Evolutionary conservation across 2,888 invertebrate species (phyloP), one percentile per base, ranked within the genome.

Genomic region (Lampropteryx suffumata): DNA sequence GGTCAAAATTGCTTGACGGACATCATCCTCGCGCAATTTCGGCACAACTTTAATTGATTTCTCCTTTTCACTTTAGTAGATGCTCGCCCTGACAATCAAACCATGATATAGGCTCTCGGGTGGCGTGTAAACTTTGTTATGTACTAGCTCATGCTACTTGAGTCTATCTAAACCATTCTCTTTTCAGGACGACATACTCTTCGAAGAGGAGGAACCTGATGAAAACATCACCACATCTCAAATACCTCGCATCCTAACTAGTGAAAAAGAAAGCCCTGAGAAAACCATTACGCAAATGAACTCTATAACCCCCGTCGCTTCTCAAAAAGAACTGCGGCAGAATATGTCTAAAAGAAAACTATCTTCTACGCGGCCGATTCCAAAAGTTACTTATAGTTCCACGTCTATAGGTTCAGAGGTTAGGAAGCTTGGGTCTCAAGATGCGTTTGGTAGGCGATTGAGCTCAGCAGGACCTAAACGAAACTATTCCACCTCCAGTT

Each of bases 401-500:
- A 91, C 92, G 0, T 92, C 93, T 0, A 86, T 90, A 2, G 88
- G 85, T 0, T 75, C 94, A 1, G 94, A 94, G 60, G 86, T 90
- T 0, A 89, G 83, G 3, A 87, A 82, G 12, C 27, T 86, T 0
- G 89, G 86, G 0, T 87, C 88, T 0, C 83, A 84, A 48, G 90
- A 87, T 7, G 69, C 73, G 0, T 84, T 86, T 8, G 79, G 83
- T 0, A 76, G 85, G 0, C 69, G 79, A 17, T 49, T 82, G 0
- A 87, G 87, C 29, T 76, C 72, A 0, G 74, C 74, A 34, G 65
- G 82, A 52, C 94, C 94, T 0, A 92, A 91, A 64, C 90, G 93
- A 27, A 95, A 94, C 13, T 93, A 94, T 7, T 96, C 96, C 0
- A 94, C 94, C 0, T 95, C 96, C 3, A 96, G 96, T 40, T 96